Conservation (phyloP, 2,113 vertebrate species). For the Syrrhaptes paradoxus region DNA sequence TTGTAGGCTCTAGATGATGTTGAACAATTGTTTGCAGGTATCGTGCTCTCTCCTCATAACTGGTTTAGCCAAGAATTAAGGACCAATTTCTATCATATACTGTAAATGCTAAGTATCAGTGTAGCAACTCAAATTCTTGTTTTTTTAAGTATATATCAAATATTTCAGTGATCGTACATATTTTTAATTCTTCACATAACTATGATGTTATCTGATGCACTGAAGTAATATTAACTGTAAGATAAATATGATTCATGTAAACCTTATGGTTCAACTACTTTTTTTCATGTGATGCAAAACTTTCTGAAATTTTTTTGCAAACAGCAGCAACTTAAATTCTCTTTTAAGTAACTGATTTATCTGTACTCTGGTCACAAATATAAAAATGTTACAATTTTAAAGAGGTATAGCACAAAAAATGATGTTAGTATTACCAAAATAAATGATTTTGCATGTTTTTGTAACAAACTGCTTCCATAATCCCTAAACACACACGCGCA, state of each 20-base stretch:
- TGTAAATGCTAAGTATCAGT: neutral
- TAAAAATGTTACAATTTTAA: neutral
- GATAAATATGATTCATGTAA: neutral
- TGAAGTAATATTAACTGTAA: neutral
- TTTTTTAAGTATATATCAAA: neutral
- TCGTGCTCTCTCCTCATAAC: constrained; percentile 95
- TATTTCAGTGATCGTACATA: neutral
- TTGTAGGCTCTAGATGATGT: constrained; percentile 93
- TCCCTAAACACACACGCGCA: neutral
- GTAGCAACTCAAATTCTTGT: neutral
- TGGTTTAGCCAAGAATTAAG: constrained; percentile 85
- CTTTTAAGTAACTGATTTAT: constrained; percentile 3
- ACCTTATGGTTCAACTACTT: neutral
- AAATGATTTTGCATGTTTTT: constrained; percentile 15
- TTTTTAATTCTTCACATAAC: neutral
- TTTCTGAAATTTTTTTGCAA: neutral
- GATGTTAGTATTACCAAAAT: constrained; percentile 31
- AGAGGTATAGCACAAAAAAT: constrained; percentile 25
- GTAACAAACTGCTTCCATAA: constrained; percentile 56
- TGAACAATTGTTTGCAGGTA: constrained; percentile 96
- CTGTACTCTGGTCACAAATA: neutral
- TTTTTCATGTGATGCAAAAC: neutral
- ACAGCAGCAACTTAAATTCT: neutral
- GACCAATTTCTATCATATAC: constrained; percentile 48
- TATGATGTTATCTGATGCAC: neutral